Evolutionary conservation across 2,797 vertebrate genomes (phyloP).

Genomic region (Muraenolepis orangiensis): DNA sequence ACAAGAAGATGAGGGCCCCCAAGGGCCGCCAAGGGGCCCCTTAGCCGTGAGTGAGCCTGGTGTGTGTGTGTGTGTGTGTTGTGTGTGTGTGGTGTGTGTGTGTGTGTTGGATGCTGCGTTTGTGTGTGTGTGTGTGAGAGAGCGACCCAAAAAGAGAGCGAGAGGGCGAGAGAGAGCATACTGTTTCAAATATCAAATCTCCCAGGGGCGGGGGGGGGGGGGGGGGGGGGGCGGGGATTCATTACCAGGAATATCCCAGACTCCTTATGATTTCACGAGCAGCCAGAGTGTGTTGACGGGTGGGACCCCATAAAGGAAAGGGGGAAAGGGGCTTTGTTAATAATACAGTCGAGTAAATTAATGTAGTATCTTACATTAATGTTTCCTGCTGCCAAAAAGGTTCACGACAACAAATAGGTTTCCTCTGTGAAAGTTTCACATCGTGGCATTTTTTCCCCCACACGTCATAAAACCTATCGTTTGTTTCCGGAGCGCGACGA

Average conservation of each 20-base stretch:
- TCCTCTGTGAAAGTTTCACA: neutral
- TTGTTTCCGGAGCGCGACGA: constrained; percentile 43
- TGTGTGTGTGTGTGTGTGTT: too few relatives aligned
- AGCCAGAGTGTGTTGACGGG: neutral
- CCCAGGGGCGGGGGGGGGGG: neutral
- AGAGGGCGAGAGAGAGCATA: neutral
- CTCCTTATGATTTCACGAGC: neutral
- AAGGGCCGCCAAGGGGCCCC: neutral
- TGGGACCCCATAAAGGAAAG: neutral
- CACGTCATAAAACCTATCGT: too few relatives aligned
- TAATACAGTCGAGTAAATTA: neutral
- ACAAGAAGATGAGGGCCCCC: neutral
- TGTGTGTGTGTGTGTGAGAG: too few relatives aligned
- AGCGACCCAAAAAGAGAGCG: neutral
- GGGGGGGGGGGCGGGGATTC: neutral
- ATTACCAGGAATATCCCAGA: neutral
- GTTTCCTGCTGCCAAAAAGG: too few relatives aligned
- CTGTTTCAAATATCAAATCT: constrained; percentile 9
- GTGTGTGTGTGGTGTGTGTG: too few relatives aligned
- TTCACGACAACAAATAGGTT: neutral
- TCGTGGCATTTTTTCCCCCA: neutral
- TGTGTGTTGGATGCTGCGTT: too few relatives aligned
- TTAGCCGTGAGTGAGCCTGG: too few relatives aligned
- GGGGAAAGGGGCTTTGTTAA: too few relatives aligned
- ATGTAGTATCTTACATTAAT: neutral